Conservation (phyloP, 2,113 vertebrate genomes). For the Excalfactoria chinensis region DNA sequence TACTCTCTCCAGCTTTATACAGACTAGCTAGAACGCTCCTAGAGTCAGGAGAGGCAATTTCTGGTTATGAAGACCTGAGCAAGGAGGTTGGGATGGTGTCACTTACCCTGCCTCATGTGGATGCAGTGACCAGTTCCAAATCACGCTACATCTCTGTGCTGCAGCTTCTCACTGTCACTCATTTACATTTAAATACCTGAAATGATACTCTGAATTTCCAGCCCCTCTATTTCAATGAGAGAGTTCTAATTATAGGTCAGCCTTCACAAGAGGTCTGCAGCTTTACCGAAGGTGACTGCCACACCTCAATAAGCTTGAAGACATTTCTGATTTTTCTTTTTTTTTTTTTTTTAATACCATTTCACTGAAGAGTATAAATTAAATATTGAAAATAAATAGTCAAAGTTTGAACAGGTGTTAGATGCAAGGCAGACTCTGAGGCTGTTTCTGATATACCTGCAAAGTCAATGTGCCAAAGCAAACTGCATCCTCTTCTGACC, state of each 20-base stretch:
- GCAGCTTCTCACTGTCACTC: background rate
- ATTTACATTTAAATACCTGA: background rate
- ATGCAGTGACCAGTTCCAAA: background rate
- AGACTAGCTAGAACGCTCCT: background rate
- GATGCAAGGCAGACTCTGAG: constrained; percentile 18
- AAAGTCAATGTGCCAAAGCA: constrained; percentile 44
- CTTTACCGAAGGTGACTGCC: constrained; percentile 1
- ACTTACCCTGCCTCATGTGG: background rate
- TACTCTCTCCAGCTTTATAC: background rate
- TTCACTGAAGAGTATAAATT: constrained; percentile 57
- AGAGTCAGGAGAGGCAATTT: background rate
- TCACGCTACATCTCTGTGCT: background rate
- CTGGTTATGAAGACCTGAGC: background rate
- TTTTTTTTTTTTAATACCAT: constrained; percentile 31
- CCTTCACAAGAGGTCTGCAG: background rate
- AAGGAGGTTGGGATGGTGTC: background rate
- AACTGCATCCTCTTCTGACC: constrained; percentile 16
- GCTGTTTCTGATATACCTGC: constrained; percentile 24
- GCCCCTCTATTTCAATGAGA: background rate
- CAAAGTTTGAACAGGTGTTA: constrained; percentile 80
- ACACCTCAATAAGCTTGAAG: background rate
- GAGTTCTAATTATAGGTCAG: background rate
- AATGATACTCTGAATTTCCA: background rate
- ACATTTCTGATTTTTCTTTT: background rate
- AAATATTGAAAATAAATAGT: constrained; percentile 69